Evolutionary conservation across 2,113 vertebrate species (phyloP), one percentile per base, ranked within the genome.

Genomic region (Strix uralensis): DNA sequence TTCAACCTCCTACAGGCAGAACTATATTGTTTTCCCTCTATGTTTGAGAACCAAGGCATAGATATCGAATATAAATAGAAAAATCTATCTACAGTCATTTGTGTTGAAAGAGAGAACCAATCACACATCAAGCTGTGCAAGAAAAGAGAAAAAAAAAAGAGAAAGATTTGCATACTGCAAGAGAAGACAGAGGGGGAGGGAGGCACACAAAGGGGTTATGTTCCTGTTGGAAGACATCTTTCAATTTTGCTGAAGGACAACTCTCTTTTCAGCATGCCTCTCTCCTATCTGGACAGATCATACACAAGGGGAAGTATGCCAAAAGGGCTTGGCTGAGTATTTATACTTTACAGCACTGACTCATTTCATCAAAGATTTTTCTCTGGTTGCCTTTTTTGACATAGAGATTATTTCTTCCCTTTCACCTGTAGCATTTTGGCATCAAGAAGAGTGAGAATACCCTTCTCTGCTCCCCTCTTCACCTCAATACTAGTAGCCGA

Each of bases 1-100:
- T 98, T 84, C 98, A 97, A 90, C 98, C 98, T 98, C 98, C 97
- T 97, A 97, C 97, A 92, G 98, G 94, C 96, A 94, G 84, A 94
- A 89, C 92, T 86, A 96, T 97, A 97, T 98, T 98, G 97, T 97
- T 98, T 98, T 96, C 97, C 94, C 91, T 94, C 92, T 69, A 5
- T 84, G 90, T 97, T 94, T 36, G 63, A 97, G 97, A 97, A 74
- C 88, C 82, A 81, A 90, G 90, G 80, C 85, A 67, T 49, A 91
- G 92, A 93, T 95, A 96, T 95, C 4, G 25, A 88, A 91, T 94
- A 90, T 92, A 97, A 97, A 97, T 86, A 95, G 96, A 95, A 97
- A 97, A 95, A 94, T 77, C 88, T 86, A 96, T 90, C 96, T 88
- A 94, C 88, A 55, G 81, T 92, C 78, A 96, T 96, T 98, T 97